Evolutionary conservation across 2,888 invertebrate genomes (phyloP).

Genomic region (Meiosimyza decipiens): DNA sequence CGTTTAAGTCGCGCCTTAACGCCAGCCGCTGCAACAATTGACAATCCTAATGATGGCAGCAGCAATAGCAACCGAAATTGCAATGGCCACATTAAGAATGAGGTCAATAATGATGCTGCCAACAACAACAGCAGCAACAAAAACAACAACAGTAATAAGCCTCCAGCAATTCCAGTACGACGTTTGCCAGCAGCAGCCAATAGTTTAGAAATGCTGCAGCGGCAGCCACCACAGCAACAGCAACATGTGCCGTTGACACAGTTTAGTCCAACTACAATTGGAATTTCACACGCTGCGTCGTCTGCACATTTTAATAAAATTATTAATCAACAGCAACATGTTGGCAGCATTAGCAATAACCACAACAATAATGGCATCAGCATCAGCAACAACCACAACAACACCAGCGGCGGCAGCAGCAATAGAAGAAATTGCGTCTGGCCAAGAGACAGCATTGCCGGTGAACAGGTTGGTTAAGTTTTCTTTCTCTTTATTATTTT

Average conservation of each 20-base stretch:
- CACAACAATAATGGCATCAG: conserved; percentile 8
- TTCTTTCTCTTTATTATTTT: conserved; percentile 41
- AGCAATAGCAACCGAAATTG: conserved; percentile 46
- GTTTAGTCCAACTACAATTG: conserved; percentile 29
- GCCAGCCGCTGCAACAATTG: conserved; percentile 3
- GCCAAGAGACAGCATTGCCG: conserved; percentile 47
- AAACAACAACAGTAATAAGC: conserved; percentile 37
- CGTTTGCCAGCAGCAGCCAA: conserved; percentile 44
- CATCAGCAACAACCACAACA: conserved; percentile 43
- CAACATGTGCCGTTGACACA: conserved; percentile 44
- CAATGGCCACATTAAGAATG: conserved; percentile 40
- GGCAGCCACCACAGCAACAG: conserved; percentile 44
- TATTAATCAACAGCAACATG: conserved; percentile 44
- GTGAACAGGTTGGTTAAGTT: conserved; percentile 58
- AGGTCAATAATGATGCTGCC: conserved; percentile 42
- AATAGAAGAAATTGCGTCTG: conserved; percentile 47
- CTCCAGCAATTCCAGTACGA: conserved; percentile 59
- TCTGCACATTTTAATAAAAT: conserved; percentile 42
- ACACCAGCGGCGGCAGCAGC: conserved; percentile 31
- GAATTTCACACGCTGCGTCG: conserved; percentile 37
- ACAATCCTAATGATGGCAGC: conserved; percentile 28
- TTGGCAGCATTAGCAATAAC: conserved; percentile 1
- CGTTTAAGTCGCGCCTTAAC: conserved; percentile 13
- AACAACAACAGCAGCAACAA: conserved; percentile 18
- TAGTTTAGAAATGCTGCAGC: conserved; percentile 31